phyloP scores from a whole-genome alignment of 2,888 invertebrate genomes.

The Parnassius glacialis region DNA sequence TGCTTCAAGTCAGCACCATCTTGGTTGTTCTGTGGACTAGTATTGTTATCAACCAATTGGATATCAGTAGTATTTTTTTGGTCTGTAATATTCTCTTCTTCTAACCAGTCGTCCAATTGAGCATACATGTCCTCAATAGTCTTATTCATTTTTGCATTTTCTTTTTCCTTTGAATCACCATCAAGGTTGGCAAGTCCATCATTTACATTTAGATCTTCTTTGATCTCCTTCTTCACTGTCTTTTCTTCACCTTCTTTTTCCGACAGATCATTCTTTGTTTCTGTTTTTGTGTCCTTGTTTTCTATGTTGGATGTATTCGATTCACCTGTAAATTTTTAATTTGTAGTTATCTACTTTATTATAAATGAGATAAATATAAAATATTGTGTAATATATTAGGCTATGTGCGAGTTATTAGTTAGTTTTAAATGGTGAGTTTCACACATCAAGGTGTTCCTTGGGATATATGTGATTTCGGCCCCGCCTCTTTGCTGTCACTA shows the following conservation, averaged over 20 bases:
- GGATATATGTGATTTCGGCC: too few species aligned
- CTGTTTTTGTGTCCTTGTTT: not conserved
- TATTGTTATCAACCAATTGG: not conserved
- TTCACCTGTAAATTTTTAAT: not conserved
- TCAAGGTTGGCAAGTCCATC: not conserved
- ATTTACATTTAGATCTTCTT: slow-evolving; percentile 1
- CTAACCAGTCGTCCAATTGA: slow-evolving; percentile 26
- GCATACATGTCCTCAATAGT: slow-evolving; percentile 12
- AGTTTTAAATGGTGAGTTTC: too few species aligned
- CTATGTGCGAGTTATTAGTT: too few species aligned
- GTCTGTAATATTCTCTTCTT: slow-evolving; percentile 11
- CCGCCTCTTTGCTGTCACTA: too few species aligned
- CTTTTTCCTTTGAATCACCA: not conserved
- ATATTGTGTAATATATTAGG: not conserved
- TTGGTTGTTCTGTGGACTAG: not conserved
- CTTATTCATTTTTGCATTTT: not conserved
- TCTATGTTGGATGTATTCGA: not conserved
- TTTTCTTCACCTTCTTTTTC: not conserved
- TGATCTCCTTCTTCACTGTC: not conserved
- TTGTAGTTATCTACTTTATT: too few species aligned
- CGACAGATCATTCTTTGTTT: not conserved
- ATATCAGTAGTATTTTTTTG: not conserved
- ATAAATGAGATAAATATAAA: too few species aligned
- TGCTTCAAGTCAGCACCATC: not conserved
- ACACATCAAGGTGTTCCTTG: too few species aligned